phyloP scores from a whole-genome alignment of 2,113 vertebrate genomes.

The Nannobrachium achirus region DNA sequence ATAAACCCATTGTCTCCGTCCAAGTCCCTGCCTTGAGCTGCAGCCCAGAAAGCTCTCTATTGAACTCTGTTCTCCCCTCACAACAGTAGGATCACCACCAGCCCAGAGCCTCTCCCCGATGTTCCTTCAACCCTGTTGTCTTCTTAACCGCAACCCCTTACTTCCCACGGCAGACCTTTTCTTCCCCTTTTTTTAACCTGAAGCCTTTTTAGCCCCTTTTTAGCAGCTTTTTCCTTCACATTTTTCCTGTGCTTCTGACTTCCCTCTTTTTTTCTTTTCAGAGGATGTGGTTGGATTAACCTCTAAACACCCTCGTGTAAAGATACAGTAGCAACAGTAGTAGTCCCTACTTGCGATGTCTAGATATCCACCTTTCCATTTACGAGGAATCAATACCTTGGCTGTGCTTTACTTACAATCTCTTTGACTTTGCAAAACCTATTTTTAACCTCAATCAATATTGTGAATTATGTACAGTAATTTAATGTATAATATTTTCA shows the following conservation, averaged over 20 bases:
- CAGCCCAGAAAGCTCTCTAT: constrained; percentile 12
- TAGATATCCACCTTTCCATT: constrained; percentile 10
- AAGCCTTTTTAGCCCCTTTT: constrained; percentile 15
- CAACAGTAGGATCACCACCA: constrained; percentile 36
- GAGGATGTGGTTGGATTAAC: constrained; percentile 25
- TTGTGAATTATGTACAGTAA: constrained; percentile 17
- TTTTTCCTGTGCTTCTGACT: constrained; percentile 33
- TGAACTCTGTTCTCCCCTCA: constrained; percentile 21
- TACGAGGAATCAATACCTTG: constrained; percentile 1
- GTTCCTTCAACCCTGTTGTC: constrained; percentile 32
- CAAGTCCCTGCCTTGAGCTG: constrained; percentile 23
- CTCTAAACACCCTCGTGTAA: not conserved
- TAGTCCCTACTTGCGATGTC: constrained; percentile 29
- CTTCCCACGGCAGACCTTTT: constrained; percentile 31
- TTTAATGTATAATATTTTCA: not conserved
- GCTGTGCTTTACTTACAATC: constrained; percentile 5
- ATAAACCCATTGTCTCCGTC: constrained; percentile 1
- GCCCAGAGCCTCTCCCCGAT: constrained; percentile 33
- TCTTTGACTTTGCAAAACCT: constrained; percentile 25
- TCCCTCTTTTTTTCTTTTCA: constrained; percentile 12
- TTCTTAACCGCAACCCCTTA: constrained; percentile 35
- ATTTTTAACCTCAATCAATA: not conserved
- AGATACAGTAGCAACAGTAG: not conserved
- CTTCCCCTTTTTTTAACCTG: constrained; percentile 18
- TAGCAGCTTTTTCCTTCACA: not conserved